Base-by-base conservation (phyloP, 2,888 invertebrate genomes). In the Eustalomyia histrio region DNA sequence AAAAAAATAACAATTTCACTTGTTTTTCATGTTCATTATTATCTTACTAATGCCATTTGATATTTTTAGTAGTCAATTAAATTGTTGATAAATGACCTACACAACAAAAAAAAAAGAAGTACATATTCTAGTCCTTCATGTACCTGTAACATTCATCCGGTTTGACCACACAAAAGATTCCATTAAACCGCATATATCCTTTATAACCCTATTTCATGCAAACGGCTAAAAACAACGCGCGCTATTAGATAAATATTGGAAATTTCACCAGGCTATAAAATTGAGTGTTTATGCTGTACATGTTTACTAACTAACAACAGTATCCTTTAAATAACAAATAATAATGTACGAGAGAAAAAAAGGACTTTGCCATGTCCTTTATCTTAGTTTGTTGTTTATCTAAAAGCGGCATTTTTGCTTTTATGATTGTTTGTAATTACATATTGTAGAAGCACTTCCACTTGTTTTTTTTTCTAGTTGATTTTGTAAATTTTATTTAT, bases 341-440 rank as follows among this genome's bases (percentile, higher is more conserved):
- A 1, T 4, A 6, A 7, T 29, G 7, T 29, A 29, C 3, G 7
- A 29, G 29, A 29, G 7, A 4, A 1, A 12, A 14, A 39, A 39
- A 39, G 43, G 43, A 47, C 43, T n/a, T 47, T 47, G 43, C 43
- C 43, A 47, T 47, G 43, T 47, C 16, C 43, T 47, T 47, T 47
- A 14, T n/a, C 0, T 5, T 14, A 43, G 7, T 14, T 55, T 52
- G 50, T 14, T 39, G 5, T 64, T 55, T 24, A 29, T 60, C 39
- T 35, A 57, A 35, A 50, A 75, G 33, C 79, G 76, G 79, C 60
- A 57, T 60, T 72, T 75, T 68, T 73, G 9, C 72, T 79, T 82
- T 82, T 7, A 73, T 82, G 79, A 53, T 76, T 69, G 43, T 65
- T 52, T 71, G 52, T 71, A 75, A 79, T 74, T 69, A 65, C 52